A percentile compares a stretch with the other conserved stretches of the same genome.
phyloP scores from a whole-genome alignment of 2,888 invertebrate species.

The Thereva unica region DNA sequence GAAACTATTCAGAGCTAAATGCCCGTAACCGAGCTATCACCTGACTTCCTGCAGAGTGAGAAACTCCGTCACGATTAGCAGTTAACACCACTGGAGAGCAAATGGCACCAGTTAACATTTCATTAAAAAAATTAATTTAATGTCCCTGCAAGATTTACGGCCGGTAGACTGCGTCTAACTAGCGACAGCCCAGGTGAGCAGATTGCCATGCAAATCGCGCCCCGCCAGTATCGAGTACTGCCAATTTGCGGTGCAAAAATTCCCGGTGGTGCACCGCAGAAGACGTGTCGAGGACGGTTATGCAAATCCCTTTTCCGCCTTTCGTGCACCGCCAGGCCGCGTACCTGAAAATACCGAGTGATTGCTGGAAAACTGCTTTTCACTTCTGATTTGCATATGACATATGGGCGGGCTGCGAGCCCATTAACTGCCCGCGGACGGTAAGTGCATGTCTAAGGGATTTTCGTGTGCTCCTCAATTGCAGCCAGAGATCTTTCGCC shows the following conservation, averaged over 20 bases:
- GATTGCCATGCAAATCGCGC: too few species aligned
- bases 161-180: neutral
- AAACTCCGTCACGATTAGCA: constrained; percentile 22
- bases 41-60: constrained; percentile 1
- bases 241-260: too few species aligned
- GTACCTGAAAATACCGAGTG: constrained; percentile 37
- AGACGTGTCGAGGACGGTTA: constrained; percentile 30
- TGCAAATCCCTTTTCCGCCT: constrained; percentile 28
- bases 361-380: constrained; percentile 41
- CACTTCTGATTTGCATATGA: constrained; percentile 34
- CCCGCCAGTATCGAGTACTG: too few species aligned
- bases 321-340: constrained; percentile 13
- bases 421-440: constrained; percentile 9
- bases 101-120: constrained; percentile 40
- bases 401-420: constrained; percentile 17
- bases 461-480: constrained; percentile 9
- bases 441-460: constrained; percentile 10
- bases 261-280: neutral
- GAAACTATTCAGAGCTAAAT: constrained; percentile 15
- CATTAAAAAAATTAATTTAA: constrained; percentile 41
- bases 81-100: constrained; percentile 12
- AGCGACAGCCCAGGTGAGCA: too few species aligned
- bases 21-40: constrained; percentile 26
- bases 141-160: constrained; percentile 39
- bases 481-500: constrained; percentile 18